Base-by-base conservation (phyloP, 2,113 vertebrate genomes). In the Typhlomys cinereus region DNA sequence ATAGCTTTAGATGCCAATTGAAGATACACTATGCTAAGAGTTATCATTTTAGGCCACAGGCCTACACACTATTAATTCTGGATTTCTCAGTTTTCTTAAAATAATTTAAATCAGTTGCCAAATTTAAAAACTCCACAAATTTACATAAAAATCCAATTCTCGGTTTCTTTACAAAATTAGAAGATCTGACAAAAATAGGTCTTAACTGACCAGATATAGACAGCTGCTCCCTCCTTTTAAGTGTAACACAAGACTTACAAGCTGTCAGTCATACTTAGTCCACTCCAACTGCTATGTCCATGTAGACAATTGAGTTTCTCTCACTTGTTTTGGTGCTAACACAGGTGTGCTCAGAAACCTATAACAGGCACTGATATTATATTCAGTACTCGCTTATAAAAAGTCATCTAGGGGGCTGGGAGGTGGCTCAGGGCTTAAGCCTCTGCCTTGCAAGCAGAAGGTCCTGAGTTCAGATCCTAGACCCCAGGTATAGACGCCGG, bases 71-170 rank as follows among this genome's bases (percentile, higher is more conserved):
- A 88, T 50, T 93, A 87, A 86, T 92, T 75, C 79, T 94, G 74
- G 85, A 39, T 88, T 84, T 94, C 71, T 61, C n/a, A 36, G 20
- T 82, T n/a, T 85, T 90, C 92, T 23, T 62, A 90, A 94, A 95
- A 83, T 84, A 90, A 81, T 92, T 89, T 85, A 83, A 87, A 70
- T 87, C 31, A 88, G 41, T 61, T 86, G n/a, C 80, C 64, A 85
- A 91, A 80, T 66, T 90, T 44, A 14, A 90, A 85, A 93, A 90
- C 69, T 54, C 36, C 89, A 39, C 50, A 94, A n/a, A 88, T 93
- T 88, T 81, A 90, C 29, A 70, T 64, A 95, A 57, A 94, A 94
- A 84, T 71, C 95, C 25, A 89, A 88, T 82, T 95, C 31, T 59
- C 41, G 64, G 31, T 73, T 88, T 92, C 82, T 94, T 88, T 94